phyloP scores from a whole-genome alignment of 1,140 invertebrate species.

The Varroa destructor region DNA sequence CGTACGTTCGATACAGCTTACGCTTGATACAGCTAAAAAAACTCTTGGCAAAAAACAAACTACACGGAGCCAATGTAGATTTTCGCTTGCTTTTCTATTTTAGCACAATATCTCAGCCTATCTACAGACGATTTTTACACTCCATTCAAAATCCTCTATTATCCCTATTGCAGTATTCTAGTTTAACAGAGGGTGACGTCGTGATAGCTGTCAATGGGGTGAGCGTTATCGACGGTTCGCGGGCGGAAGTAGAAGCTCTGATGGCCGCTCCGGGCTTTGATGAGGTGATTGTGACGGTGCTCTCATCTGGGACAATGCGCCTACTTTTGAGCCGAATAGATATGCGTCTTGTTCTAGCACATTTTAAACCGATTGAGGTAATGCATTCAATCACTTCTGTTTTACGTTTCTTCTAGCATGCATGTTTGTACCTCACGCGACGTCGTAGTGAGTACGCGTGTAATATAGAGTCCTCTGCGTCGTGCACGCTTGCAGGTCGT shows the following conservation, averaged over 20 bases:
- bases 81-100: background rate
- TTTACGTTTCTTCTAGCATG: background rate
- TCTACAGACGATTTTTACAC: too few species aligned
- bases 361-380: background rate
- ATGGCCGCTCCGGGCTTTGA: background rate
- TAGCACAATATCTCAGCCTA: too few species aligned
- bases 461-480: too few species aligned
- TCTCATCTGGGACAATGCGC: background rate
- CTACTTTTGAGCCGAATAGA: background rate
- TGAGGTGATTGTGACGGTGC: slow-evolving; percentile 9
- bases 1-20: too few species aligned
- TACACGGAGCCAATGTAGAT: background rate
- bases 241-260: background rate
- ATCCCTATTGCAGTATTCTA: background rate
- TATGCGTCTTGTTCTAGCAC: background rate
- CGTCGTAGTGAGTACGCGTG: too few species aligned
- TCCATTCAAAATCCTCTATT: background rate
- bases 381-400: background rate
- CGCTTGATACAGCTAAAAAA: too few species aligned
- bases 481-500: too few species aligned
- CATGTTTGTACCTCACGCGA: too few species aligned
- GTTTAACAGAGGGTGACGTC: background rate
- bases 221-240: background rate
- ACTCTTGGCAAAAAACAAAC: too few species aligned
- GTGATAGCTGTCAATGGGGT: slow-evolving; percentile 14